Evolutionary conservation across 1,140 invertebrate genomes (phyloP).

Genomic region (Sarcophaga bullata): DNA sequence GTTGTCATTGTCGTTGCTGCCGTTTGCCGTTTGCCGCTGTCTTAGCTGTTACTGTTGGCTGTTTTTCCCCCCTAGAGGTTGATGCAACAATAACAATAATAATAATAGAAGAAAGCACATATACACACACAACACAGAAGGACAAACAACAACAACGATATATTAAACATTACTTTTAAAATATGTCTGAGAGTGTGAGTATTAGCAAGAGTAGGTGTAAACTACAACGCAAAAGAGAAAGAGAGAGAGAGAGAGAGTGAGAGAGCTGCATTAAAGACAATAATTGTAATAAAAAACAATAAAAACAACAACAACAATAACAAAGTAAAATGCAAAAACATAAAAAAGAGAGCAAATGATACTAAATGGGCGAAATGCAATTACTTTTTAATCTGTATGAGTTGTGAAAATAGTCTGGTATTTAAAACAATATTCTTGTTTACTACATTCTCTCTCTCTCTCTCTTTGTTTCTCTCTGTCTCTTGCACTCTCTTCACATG

Average conservation of each 20-base stretch:
- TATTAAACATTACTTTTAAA: too few relatives aligned
- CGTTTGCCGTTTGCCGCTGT: too few relatives aligned
- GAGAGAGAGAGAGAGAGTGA: neutral
- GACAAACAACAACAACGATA: neutral
- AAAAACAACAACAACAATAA: neutral
- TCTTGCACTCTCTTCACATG: too few relatives aligned
- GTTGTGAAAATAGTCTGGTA: conserved; percentile 38
- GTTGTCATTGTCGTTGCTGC: too few relatives aligned
- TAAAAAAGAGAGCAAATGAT: conserved; percentile 7
- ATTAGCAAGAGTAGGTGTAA: neutral
- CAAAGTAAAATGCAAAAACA: neutral
- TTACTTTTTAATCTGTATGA: conserved; percentile 40
- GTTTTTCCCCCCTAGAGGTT: too few relatives aligned
- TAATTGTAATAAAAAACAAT: neutral
- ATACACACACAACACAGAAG: too few relatives aligned
- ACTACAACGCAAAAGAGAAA: neutral
- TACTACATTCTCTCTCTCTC: neutral
- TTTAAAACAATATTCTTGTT: conserved; percentile 38
- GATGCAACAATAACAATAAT: too few relatives aligned
- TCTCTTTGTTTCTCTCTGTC: neutral
- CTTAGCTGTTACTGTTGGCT: too few relatives aligned
- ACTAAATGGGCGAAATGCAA: conserved; percentile 37
- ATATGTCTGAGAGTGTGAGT: too few relatives aligned
- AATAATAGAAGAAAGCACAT: too few relatives aligned
- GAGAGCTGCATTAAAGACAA: neutral